These are phyloP conservation scores for Triops longicaudatus DNA, from an alignment of 1,140 invertebrate species.

Conservation along the genomic window DNA sequence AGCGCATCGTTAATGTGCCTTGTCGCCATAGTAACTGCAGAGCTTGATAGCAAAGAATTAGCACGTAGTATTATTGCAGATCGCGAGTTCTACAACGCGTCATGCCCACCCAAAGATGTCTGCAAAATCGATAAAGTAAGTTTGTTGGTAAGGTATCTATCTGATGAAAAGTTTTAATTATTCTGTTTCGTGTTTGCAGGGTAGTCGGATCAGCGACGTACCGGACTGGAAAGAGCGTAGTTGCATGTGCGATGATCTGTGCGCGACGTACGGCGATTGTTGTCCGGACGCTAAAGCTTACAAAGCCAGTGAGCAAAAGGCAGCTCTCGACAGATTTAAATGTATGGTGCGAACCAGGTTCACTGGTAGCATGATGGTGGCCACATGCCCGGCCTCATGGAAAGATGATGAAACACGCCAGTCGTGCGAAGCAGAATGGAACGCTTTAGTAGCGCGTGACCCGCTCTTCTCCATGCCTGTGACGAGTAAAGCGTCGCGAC, in stretches of 20 bases:
- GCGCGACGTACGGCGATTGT: slow-evolving; percentile 45
- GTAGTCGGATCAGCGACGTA: slow-evolving; percentile 32
- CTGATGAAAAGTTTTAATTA: slow-evolving; percentile 17
- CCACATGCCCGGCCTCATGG: slow-evolving; percentile 41
- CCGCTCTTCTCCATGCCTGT: slow-evolving; percentile 42
- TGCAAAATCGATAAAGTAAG: slow-evolving; percentile 23
- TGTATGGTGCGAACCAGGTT: slow-evolving; percentile 41
- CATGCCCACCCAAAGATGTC: slow-evolving; percentile 1
- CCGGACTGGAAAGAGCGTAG: slow-evolving; percentile 41
- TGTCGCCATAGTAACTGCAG: slow-evolving; percentile 21
- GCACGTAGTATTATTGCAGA: not conserved
- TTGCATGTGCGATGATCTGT: slow-evolving; percentile 45
- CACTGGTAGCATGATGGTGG: slow-evolving; percentile 43
- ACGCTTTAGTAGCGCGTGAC: slow-evolving; percentile 34
- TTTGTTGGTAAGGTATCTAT: not conserved
- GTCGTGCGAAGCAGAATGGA: slow-evolving; percentile 33
- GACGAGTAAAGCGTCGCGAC: slow-evolving; percentile 39
- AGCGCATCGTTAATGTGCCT: not conserved
- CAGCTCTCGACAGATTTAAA: slow-evolving; percentile 33
- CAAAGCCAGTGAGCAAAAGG: slow-evolving; percentile 35
- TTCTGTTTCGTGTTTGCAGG: slow-evolving; percentile 27
- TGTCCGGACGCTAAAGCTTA: slow-evolving; percentile 43
- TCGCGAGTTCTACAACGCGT: not conserved
- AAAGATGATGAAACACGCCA: slow-evolving; percentile 33
- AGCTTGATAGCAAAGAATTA: not conserved